These are phyloP conservation scores for Smutsia gigantea DNA, from an alignment of 2,797 vertebrate species.

Conservation along the genomic window DNA sequence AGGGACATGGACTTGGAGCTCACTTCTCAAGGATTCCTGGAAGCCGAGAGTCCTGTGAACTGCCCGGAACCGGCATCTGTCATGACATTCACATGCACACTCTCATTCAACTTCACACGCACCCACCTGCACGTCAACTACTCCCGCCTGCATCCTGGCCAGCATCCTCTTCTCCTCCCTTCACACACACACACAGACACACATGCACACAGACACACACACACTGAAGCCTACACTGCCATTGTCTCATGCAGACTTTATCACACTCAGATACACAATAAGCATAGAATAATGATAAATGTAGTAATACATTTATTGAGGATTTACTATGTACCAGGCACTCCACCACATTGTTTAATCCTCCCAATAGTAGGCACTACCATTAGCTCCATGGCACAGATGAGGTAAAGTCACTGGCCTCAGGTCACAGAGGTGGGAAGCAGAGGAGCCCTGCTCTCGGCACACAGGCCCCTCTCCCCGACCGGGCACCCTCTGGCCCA, in stretches of 20 bases:
- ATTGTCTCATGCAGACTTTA: background rate
- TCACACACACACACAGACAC: background rate
- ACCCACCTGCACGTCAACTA: background rate
- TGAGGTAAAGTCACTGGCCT: background rate
- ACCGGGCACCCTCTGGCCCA: background rate
- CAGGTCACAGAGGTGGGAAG: background rate
- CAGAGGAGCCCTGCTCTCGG: background rate
- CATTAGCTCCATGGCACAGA: background rate
- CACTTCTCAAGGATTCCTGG: background rate
- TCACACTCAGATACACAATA: background rate
- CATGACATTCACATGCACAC: background rate
- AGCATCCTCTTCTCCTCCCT: background rate
- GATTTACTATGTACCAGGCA: background rate
- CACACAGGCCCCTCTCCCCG: background rate
- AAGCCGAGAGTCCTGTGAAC: background rate
- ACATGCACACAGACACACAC: rapidly evolving
- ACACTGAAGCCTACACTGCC: background rate
- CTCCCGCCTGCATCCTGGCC: background rate
- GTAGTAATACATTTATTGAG: background rate
- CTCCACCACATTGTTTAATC: background rate
- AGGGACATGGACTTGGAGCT: background rate
- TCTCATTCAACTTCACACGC: background rate
- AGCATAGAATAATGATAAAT: background rate
- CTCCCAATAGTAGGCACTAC: background rate
- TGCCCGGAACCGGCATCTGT: background rate